Percentiles rank a stretch among this genome's conserved stretches.
These are phyloP conservation scores for Magallana ariakensis DNA, from an alignment of 1,140 invertebrate species.

Conservation along the genomic window DNA sequence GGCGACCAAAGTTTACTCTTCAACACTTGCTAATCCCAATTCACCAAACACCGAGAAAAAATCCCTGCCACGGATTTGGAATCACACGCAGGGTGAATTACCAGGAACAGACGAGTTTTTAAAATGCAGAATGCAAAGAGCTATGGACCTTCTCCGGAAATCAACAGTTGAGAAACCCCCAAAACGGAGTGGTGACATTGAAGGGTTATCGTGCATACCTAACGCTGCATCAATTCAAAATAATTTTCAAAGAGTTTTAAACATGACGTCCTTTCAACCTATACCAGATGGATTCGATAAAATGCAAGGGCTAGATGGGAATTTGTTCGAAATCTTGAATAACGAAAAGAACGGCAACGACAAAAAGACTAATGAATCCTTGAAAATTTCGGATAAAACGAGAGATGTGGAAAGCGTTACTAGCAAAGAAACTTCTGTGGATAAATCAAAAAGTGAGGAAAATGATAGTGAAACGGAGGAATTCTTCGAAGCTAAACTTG, in stretches of 20 bases:
- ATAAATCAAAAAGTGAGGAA: not conserved
- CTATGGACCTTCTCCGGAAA: not conserved
- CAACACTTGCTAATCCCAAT: not conserved
- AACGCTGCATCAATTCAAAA: constrained; percentile 47
- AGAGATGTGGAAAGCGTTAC: no score
- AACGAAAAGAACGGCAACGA: not conserved
- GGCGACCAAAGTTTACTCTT: not conserved
- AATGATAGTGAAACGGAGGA: not conserved
- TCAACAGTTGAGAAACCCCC: not conserved
- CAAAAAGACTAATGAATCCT: not conserved
- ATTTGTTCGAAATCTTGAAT: not conserved
- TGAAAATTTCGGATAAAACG: no score
- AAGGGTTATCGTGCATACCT: constrained; percentile 16
- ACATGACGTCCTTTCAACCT: constrained; percentile 44
- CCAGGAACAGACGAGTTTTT: constrained; percentile 9
- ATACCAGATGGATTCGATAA: constrained; percentile 3
- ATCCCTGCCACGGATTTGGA: not conserved
- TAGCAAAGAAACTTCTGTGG: not conserved
- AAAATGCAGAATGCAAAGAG: constrained; percentile 1
- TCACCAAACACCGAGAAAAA: not conserved
- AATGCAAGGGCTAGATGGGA: not conserved
- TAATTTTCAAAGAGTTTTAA: constrained; percentile 45
- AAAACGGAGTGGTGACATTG: not conserved
- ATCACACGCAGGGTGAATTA: not conserved
- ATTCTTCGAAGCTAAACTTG: not conserved